phyloP scores from a whole-genome alignment of 1,140 invertebrate species.

The Cydia strobilella region DNA sequence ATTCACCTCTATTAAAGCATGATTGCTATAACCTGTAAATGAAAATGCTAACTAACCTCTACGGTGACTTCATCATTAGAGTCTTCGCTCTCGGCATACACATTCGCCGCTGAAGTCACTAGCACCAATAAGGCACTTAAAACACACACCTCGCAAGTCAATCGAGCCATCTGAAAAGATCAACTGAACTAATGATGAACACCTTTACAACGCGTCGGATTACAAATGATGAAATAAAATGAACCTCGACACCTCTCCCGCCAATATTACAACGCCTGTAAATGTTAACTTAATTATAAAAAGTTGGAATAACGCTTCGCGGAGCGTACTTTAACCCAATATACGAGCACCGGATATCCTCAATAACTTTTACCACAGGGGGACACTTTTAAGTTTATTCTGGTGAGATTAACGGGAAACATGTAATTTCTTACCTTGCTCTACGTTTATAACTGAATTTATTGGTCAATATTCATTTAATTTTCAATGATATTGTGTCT shows the following conservation, averaged over 20 bases:
- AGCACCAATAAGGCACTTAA: constrained; percentile 57
- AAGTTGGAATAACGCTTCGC: constrained; percentile 32
- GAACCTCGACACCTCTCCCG: not conserved
- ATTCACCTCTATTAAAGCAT: constrained; percentile 23
- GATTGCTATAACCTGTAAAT: constrained; percentile 26
- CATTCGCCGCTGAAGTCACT: constrained; percentile 39
- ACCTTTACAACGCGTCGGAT: not conserved
- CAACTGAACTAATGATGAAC: not conserved
- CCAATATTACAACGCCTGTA: constrained; percentile 25
- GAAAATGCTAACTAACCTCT: constrained; percentile 52
- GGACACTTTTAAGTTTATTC: not conserved
- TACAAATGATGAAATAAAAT: constrained; percentile 27
- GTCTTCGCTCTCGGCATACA: constrained; percentile 51
- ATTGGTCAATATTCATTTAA: constrained; percentile 24
- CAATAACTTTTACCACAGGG: constrained; percentile 46
- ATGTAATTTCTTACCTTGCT: constrained; percentile 35
- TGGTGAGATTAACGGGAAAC: not conserved
- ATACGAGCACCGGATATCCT: constrained; percentile 60
- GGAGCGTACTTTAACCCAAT: constrained; percentile 28
- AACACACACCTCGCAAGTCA: constrained; percentile 51
- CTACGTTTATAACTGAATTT: not conserved
- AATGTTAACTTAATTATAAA: constrained; percentile 57
- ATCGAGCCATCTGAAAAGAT: constrained; percentile 69
- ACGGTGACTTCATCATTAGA: constrained; percentile 61
- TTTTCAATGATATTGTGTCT: constrained; percentile 40